Evolutionary conservation across 2,113 vertebrate genomes (phyloP), one percentile per base, ranked within the genome.

Genomic region (Oryzias javanicus): DNA sequence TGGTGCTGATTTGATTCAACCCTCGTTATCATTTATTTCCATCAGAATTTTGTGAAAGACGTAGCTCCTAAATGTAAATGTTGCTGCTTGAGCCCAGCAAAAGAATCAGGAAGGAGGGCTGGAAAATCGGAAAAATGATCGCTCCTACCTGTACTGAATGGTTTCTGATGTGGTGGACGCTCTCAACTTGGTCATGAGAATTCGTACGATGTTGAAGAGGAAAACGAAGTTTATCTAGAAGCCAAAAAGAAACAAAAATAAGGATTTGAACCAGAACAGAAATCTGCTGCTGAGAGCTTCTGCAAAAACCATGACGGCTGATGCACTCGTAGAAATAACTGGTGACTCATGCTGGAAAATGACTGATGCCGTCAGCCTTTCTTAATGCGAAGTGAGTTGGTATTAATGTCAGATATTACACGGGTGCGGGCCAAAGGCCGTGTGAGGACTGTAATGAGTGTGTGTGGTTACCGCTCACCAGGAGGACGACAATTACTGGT

Each of bases 131-230:
- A 25, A 27, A 27, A 27, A 42, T 1, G 35, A 49, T n/a, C 16
- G 1, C 3, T 49, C 86, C 80, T 80, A 98, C 97, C 97, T 95
- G 90, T 99, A 99, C 72, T 99, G 97, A 79, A 99, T 96, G 0
- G 96, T 98, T 85, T 99, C 97, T 0, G 97, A 98, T 0, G 97
- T 96, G 54, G 96, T 98, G 15, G 97, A 98, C 3, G 96, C 97
- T 88, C 95, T 89, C 46, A 99, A 80, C 67, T 99, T 99, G 18
- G 97, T 99, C 97, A 99, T 98, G 19, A 99, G 91, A 78, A 99
- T 99, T 79, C 96, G 90, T 55, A 99, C 95, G 44, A 99, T 99
- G 91, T 99, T 99, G 91, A 99, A 99, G 5, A 99, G 93, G 87
- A 99, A 99, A 72, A 99, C 90, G 87, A 99, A 99, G 80, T 99